Conservation (phyloP, 2,888 invertebrate species). For the Amphimallon solstitiale region DNA sequence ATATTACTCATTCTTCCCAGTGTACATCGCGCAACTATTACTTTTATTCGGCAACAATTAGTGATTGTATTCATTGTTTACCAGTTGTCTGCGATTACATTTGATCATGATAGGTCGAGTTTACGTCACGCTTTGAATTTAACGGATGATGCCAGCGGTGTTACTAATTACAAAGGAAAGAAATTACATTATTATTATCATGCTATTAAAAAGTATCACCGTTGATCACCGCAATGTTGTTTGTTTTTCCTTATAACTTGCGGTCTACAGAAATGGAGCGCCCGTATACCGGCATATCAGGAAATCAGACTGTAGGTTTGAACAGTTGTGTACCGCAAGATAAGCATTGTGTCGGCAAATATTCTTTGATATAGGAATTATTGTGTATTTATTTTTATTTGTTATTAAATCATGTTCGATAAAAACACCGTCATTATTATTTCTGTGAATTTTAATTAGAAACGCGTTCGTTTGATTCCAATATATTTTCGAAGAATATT, state of each 20-base stretch:
- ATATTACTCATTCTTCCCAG: neutral
- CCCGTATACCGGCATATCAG: neutral
- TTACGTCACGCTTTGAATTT: conserved; percentile 17
- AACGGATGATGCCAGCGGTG: conserved; percentile 10
- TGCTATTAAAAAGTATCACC: neutral
- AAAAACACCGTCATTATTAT: too few species aligned
- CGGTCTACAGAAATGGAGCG: conserved; percentile 1
- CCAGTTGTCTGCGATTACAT: neutral
- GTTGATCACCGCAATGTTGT: neutral
- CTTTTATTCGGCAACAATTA: neutral
- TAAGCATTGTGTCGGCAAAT: neutral
- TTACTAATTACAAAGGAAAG: conserved; percentile 21
- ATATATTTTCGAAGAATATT: too few species aligned
- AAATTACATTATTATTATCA: neutral
- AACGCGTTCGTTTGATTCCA: too few species aligned
- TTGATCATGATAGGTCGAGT: neutral
- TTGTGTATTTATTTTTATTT: too few species aligned
- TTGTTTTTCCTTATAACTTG: conserved; percentile 2
- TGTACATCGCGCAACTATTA: neutral
- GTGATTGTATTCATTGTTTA: neutral
- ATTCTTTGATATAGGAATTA: conserved; percentile 1
- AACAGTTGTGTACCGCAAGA: conserved; percentile 15
- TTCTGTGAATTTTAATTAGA: too few species aligned
- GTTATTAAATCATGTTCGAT: too few species aligned
- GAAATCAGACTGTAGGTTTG: conserved; percentile 4